Evolutionary conservation across 2,113 vertebrate genomes (phyloP), one percentile per base, ranked within the genome.

Genomic region (Salvelinus namaycush): DNA sequence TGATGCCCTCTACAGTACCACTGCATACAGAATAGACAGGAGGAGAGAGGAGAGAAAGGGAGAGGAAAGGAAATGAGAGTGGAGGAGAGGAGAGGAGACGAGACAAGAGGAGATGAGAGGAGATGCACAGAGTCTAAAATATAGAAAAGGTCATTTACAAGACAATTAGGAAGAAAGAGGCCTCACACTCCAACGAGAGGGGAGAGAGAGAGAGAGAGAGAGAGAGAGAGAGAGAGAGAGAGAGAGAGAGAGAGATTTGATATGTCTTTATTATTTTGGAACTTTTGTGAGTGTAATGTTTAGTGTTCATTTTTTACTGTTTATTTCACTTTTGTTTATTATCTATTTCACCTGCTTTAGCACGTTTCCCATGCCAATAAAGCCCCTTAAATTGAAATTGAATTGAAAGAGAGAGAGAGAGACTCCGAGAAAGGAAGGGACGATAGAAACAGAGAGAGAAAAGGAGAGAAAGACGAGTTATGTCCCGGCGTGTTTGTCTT

Each of bases 1-100:
- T 99, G 96, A 99, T 98, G 96, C 96, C 95, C 97, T 97, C 97
- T 95, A 51, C 49, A 39, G 34, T 96, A 94, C 94, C 97, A 92
- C 94, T 91, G 96, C 95, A 96, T 95, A 96, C 94, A 94, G 95
- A 97, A 94, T 94, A 94, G 95, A 87, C 82, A 81, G 76, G 76
- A 66, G 81, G 76, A 24, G 2, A 67, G 78, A 77, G 77, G 16
- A 65, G 74, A 72, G 49, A 75, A 65, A 70, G 27, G 31, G 68
- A 77, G 77, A 74, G 62, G 68, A 60, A 62, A 39, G 66, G 68
- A 64, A 13, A 22, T 20, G 60, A 26, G 64, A 27, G 26, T 5
- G 44, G 12, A 11, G 5, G 49, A 39, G 74, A 57, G 44, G 27
- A 22, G 27, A 16, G 4, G 13, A 22, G 67, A 8, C 57, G 2